These are phyloP conservation scores for Entomyzon cyanotis DNA, from an alignment of 2,113 vertebrate species.

Conservation along the genomic window DNA sequence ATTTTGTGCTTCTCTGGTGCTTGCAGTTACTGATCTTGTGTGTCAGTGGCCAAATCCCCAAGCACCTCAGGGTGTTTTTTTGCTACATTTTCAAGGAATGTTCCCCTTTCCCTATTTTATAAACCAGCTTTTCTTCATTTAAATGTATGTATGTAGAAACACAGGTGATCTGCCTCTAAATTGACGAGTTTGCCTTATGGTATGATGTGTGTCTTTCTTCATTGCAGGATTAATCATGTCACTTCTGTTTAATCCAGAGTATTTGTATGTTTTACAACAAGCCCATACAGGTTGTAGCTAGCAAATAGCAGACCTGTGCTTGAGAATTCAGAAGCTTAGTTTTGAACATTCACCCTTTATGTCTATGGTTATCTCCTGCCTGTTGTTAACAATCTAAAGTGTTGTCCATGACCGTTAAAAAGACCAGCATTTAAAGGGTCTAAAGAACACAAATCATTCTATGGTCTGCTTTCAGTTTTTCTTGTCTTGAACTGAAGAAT, in stretches of 20 bases:
- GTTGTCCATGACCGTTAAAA: background rate
- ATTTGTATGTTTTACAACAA: background rate
- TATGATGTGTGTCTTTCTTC: background rate
- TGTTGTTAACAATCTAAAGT: background rate
- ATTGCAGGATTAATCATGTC: background rate
- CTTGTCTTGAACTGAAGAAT: background rate
- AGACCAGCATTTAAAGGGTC: background rate
- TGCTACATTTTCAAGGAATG: background rate
- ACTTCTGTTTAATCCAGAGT: background rate
- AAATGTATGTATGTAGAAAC: background rate
- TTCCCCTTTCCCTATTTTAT: background rate
- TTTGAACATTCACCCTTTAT: background rate
- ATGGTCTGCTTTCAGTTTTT: background rate
- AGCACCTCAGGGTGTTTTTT: accelerated
- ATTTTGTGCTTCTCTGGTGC: background rate
- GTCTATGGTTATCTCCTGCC: background rate
- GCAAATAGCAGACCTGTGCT: background rate
- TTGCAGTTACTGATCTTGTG: background rate
- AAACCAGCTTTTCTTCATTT: background rate
- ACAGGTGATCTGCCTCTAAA: background rate
- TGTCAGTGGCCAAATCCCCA: background rate
- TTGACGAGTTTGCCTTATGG: background rate
- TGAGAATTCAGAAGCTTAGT: background rate
- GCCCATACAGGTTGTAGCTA: background rate
- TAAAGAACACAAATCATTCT: background rate